These are phyloP conservation scores for Drosophila trapezifrons DNA, from an alignment of 1,140 invertebrate genomes.

Conservation along the genomic window DNA sequence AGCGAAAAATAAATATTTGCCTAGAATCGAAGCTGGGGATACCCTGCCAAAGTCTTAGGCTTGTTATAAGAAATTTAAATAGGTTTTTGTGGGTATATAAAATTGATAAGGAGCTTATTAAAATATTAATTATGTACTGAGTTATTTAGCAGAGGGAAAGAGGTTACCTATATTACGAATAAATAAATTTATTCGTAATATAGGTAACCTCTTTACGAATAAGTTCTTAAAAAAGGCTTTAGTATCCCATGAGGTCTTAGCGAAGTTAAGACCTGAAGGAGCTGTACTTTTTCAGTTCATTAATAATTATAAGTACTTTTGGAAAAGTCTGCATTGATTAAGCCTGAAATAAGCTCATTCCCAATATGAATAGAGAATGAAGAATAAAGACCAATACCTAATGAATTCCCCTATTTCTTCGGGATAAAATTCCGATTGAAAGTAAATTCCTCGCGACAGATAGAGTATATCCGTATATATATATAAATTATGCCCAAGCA, in stretches of 20 bases:
- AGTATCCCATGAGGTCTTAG: too few relatives aligned
- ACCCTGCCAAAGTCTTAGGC: not conserved
- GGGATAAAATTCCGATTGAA: not conserved
- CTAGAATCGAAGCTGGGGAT: not conserved
- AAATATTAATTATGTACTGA: not conserved
- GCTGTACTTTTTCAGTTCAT: too few relatives aligned
- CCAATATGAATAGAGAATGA: not conserved
- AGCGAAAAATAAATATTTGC: constrained; percentile 6
- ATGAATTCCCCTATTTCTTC: not conserved
- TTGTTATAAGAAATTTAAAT: not conserved
- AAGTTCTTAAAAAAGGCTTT: too few relatives aligned
- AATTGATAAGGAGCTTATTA: not conserved
- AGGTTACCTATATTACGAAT: too few relatives aligned
- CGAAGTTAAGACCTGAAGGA: too few relatives aligned
- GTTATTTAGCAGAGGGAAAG: too few relatives aligned
- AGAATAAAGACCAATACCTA: too few relatives aligned
- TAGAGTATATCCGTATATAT: constrained; percentile 8
- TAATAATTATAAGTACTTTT: not conserved
- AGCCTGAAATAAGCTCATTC: not conserved
- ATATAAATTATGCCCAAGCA: constrained; percentile 7
- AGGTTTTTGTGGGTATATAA: not conserved
- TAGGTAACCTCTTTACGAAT: too few relatives aligned
- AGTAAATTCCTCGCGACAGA: not conserved
- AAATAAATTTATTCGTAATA: too few relatives aligned
- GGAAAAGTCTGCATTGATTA: not conserved